Base-by-base conservation (phyloP, 2,888 invertebrate species). In the Plagiodera versicolora region DNA sequence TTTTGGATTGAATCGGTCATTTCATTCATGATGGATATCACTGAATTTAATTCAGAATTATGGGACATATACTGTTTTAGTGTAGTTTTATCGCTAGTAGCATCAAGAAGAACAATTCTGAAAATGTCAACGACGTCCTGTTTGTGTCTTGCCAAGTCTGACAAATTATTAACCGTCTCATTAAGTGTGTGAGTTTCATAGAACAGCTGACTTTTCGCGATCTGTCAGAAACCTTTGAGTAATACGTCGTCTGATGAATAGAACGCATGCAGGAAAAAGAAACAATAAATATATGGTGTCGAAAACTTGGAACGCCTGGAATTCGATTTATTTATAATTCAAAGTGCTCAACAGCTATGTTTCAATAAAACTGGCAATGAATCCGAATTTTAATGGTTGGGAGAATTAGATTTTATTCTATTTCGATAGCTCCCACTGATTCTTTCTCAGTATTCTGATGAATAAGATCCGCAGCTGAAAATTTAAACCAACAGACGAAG, bases 81-180 rank as follows among this genome's bases (percentile, higher is more conserved):
- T 39, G 39, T 39, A 2, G 39, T n/a, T 39, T 20, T 10, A 14
- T 24, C 24, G 24, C 19, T 17, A 32, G 19, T 51, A 17, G 17
- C 14, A 16, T 56, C n/a, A 32, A 32, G 17, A 17, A 2, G 20
- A 54, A 58, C 49, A 54, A 61, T 61, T 54, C 32, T 32, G 54
- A 61, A 61, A 61, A 61, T 61, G 45, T 50, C 46, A 61, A 54
- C 57, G 58, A 58, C 57, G 54, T 61, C 58, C 54, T 58, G 61
- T 54, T 58, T 49, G 51, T 28, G 46, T 49, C 35, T 58, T 58
- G 61, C 61, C 61, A 61, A 61, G 56, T 60, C 60, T 57, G 58
- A 61, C 58, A 61, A 58, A 61, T 58, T 54, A 58, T 61, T 48
- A 39, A 39, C n/a, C 53, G 50, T 28, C 30, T 46, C 58, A 58